Evolutionary conservation across 1,140 invertebrate species (phyloP), one percentile per base, ranked within the genome.

Genomic region (Octopus bimaculoides): DNA sequence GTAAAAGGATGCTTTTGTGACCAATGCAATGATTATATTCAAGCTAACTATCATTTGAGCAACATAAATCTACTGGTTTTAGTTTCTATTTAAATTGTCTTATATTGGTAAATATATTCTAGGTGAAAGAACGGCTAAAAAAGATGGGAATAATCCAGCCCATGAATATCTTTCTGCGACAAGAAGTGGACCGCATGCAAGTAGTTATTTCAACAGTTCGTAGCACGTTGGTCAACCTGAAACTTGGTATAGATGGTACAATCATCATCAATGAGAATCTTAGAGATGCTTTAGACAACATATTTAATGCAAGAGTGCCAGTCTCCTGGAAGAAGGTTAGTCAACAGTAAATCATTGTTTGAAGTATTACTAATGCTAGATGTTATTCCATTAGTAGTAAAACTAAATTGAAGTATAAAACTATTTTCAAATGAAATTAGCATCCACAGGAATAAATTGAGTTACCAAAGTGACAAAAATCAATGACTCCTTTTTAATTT

Each of bases 211-310:
- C 61, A 9, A 82, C 81, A 61, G 88, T 90, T 3, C 81, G 87
- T 26, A 55, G 92, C 7, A 98, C 96, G 17, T 90, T 98, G 17
- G 93, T 92, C 61, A 96, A 98, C 91, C 91, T 99, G 9, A 96
- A 96, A 88, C 90, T 99, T 81, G 97, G 96, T 10, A 97, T 98
- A 82, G 97, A 99, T 86, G 97, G 97, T n/a, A 98, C 96, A 0
- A 98, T 98, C 81, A 94, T 98, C 4, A 98, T 98, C 96, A 97
- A 95, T 88, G 95, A 96, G 85, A 86, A 86, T 66, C 80, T 90
- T 6, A 79, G 87, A 80, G 88, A 89, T 82, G 88, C 88, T 20
- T 80, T 89, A 41, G 88, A 89, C 82, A 88, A 87, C 76, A 87
- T 90, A 85, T 89, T 86, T 84, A 88, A 90, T 84, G 88, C 88